Base-by-base conservation (phyloP, 2,113 vertebrate species). In the Mesembrinibis cayennensis region DNA sequence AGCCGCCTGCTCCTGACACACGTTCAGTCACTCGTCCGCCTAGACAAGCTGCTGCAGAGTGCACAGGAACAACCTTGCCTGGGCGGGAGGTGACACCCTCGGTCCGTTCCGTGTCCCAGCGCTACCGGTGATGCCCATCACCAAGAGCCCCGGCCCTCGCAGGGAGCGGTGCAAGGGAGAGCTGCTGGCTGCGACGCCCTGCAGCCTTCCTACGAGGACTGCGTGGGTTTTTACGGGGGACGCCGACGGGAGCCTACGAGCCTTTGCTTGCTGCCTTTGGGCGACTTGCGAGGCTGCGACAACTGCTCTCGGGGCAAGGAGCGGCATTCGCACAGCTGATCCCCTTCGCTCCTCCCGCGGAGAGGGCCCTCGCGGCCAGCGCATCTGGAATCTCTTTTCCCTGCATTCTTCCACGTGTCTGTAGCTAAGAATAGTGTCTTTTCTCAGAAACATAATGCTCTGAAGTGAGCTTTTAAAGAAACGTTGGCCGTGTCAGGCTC, bases 321-420 rank as follows among this genome's bases (percentile, higher is more conserved):
- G 45, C 0, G 32, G 72, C 62, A 38, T 23, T 40, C 5, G 8
- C 70, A 20, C 6, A 40, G 82, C 82, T 53, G 52, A 90, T 40
- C 62, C 74, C 36, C 34, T 67, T 50, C 2, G 5, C 82, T 85
- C 36, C 62, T 88, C 85, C 53, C 2, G 73, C 3, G 4, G 59
- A 77, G 77, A 87, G 49, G 66, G 73, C 65, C 91, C 90, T 96
- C 5, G 9, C 5, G 70, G 94, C 95, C 90, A 95, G 78, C n/a
- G 6, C 93, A 96, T 67, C 90, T 96, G 95, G 87, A 98, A 97
- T 67, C 49, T 91, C 82, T 96, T 96, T 89, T 74, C 58, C 91
- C 86, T 89, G 40, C 82, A 34, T 80, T 83, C 74, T 88, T 89
- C 69, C 89, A 81, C 8, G 44, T 76, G 90, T 82, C 78, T 76